Base-by-base conservation (phyloP, 2,113 vertebrate species). In the Seriola quinqueradiata region DNA sequence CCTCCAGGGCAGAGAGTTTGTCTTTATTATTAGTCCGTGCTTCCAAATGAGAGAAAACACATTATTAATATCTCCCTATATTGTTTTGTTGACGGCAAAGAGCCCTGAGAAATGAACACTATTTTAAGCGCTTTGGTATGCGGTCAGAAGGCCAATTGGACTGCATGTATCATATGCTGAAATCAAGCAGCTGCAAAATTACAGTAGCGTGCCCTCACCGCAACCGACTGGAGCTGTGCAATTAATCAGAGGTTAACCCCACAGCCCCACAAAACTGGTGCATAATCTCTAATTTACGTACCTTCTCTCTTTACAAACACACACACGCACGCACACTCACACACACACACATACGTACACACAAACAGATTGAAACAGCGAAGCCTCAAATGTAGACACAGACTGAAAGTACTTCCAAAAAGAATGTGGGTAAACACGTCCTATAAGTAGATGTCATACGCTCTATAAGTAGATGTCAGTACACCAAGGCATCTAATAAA, bases 191-290 rank as follows among this genome's bases (percentile, higher is more conserved):
- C 93, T 95, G 92, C 92, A 93, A 92, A 95, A 94, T 94, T 92
- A 95, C 92, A 94, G 94, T 94, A 93, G 93, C 82, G 23, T 88
- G 90, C 81, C 81, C 83, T 87, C 87, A 90, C 94, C 93, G 72
- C 94, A 95, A 94, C 87, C 91, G 67, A 92, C 82, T 90, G 81
- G 86, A 93, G 91, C 89, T 93, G 77, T 89, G 92, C 92, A 95
- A 95, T 95, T 94, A 95, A 95, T 95, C 92, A 95, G 92, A 90
- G 92, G 94, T 95, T 95, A 90, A 94, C 93, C 93, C 83, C 64
- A 86, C 75, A 90, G 78, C 89, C 85, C 88, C 84, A 82, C 90
- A 92, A 91, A 94, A 92, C 91, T 85, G 59, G 86, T 77, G 58
- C 84, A 69, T 89, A 83, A 93, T 92, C 92, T 94, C 85, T 94